Base-by-base conservation (phyloP, 1,140 invertebrate species). In the Drosophila obscura region DNA sequence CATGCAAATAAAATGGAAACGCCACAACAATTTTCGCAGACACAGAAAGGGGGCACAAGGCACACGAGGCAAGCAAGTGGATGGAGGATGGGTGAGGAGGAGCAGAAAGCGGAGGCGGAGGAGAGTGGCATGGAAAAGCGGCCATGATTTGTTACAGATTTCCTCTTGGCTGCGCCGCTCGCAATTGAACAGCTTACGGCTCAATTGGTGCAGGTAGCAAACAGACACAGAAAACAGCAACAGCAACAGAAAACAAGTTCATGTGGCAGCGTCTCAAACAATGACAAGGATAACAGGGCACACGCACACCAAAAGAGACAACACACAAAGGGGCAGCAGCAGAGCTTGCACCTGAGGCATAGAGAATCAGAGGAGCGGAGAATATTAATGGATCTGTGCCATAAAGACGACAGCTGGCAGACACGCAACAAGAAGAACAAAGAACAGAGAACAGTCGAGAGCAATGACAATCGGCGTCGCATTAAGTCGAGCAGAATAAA, bases 401-500 rank as follows among this genome's bases (percentile, higher is more conserved):
- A 88, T 88, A 88, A 83, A 80, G 79, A 80, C 73, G 83, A 88
- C 83, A 88, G 75, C 83, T 87, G 83, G 79, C 74, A 87, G 82
- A 82, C 82, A 87, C 53, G 75, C 51, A 76, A 57, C 71, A 64
- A 64, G 77, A 84, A 83, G 73, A 85, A 15, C 41, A 51, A 50
- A 51, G 39, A 19, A 19, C 19, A 19, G 19, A 51, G 39, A 19
- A 19, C 19, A 19, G 19, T 19, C 48, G 53, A 52, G 80, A 82
- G 72, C 81, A 69, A 55, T 74, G 81, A 73, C 72, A 75, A 24
- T 75, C 61, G 45, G 57, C 73, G 39, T 57, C 55, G 75, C 75
- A 77, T 84, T 88, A 89, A 85, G 84, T 88, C 83, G 80, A 84
- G 76, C 83, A 80, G 76, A 88, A 88, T 83, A 88, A 83, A 83